These are phyloP conservation scores for Macrophya annulata DNA, from an alignment of 2,888 invertebrate species.

Conservation along the genomic window DNA sequence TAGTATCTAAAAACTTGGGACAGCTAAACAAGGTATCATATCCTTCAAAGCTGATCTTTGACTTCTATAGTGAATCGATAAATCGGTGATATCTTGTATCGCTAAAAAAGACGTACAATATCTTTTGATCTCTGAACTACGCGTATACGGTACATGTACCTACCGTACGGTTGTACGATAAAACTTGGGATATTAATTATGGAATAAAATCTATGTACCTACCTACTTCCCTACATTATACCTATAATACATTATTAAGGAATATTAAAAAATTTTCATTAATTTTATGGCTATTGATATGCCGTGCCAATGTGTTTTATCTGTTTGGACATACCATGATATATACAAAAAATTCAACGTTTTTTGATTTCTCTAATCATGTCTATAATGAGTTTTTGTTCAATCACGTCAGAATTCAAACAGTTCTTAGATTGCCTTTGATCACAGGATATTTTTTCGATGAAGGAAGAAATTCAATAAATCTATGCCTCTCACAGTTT, in stretches of 20 bases:
- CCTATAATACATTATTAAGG: background rate
- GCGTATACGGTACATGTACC: background rate
- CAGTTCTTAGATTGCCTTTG: background rate
- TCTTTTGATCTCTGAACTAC: background rate
- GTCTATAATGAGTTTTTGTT: background rate
- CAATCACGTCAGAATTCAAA: background rate
- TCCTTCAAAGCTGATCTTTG: constrained; percentile 5
- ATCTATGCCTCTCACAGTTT: background rate
- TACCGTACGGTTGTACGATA: background rate
- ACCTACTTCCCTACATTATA: background rate
- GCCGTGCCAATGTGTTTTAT: background rate
- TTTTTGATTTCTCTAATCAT: background rate
- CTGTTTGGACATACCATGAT: background rate
- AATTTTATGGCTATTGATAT: background rate
- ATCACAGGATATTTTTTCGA: background rate
- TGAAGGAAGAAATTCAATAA: constrained; percentile 1
- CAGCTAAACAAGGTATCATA: background rate
- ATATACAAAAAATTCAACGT: background rate
- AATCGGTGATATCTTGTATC: background rate
- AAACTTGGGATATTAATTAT: background rate
- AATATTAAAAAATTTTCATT: constrained; percentile 5
- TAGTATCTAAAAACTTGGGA: background rate
- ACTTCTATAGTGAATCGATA: background rate
- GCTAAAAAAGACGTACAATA: background rate
- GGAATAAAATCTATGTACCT: background rate